A percentile compares a stretch with the other conserved stretches of the same genome.
These are phyloP conservation scores for Pseudotriccus pelzelni DNA, from an alignment of 2,797 vertebrate species.

Conservation along the genomic window DNA sequence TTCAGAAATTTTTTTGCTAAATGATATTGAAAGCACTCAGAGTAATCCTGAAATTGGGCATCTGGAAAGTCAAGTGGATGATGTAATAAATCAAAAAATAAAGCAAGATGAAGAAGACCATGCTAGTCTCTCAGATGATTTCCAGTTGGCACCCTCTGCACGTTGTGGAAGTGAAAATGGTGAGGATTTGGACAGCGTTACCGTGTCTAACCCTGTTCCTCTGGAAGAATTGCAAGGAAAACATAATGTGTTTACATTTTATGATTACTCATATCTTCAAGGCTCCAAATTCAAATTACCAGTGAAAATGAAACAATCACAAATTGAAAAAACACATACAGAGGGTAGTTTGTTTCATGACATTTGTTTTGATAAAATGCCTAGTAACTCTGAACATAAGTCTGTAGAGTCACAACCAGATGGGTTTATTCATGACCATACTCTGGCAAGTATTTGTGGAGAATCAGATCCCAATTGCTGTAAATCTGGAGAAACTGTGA, in stretches of 20 bases:
- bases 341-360: slow-evolving; percentile 65
- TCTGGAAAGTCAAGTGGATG: slow-evolving; percentile 60
- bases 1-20: slow-evolving; percentile 81
- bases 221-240: slow-evolving; percentile 74
- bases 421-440: slow-evolving; percentile 47
- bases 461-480: slow-evolving; percentile 64
- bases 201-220: slow-evolving; percentile 48
- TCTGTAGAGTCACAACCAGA: slow-evolving; percentile 66
- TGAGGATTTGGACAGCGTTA: slow-evolving; percentile 65
- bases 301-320: slow-evolving; percentile 70
- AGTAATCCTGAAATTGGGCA: slow-evolving; percentile 65
- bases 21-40: slow-evolving; percentile 69
- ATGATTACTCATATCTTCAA: slow-evolving; percentile 83
- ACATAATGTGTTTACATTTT: slow-evolving; percentile 77
- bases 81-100: slow-evolving; percentile 66
- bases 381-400: slow-evolving; percentile 70
- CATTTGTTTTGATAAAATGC: slow-evolving; percentile 77
- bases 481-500: slow-evolving; percentile 63
- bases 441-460: slow-evolving; percentile 49
- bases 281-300: slow-evolving; percentile 78
- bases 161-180: slow-evolving; percentile 66
- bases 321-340: slow-evolving; percentile 68
- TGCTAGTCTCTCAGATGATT: slow-evolving; percentile 58
- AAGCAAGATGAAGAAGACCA: slow-evolving; percentile 63
- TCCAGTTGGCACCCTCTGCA: slow-evolving; percentile 62